Conservation (phyloP, 2,113 vertebrate species). For the Chaetops frenatus region DNA sequence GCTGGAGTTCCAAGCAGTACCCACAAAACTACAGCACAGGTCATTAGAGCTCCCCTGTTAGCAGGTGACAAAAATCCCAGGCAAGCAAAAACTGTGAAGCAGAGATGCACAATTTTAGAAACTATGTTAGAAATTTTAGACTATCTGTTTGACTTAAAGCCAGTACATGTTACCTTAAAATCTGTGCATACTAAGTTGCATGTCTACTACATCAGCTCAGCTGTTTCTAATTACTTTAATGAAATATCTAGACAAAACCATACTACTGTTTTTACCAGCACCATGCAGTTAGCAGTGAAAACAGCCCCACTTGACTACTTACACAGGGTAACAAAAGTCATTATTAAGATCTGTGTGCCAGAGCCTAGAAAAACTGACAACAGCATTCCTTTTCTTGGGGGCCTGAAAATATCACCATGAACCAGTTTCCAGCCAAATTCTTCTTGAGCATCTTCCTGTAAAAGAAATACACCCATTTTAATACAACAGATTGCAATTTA, state of each 20-base stretch:
- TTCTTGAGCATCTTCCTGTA: conserved; percentile 89
- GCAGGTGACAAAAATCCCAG: conserved; percentile 93
- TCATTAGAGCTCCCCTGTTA: conserved; percentile 97
- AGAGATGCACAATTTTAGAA: background rate
- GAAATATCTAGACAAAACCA: background rate
- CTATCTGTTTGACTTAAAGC: background rate
- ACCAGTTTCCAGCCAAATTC: conserved; percentile 91
- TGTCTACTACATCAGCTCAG: background rate
- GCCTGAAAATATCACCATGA: conserved; percentile 81
- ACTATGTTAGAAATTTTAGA: background rate
- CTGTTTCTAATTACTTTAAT: background rate
- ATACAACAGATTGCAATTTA: background rate
- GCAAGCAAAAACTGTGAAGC: conserved; percentile 84
- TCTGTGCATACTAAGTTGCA: background rate
- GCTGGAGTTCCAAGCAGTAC: conserved; percentile 88
- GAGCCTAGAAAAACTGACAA: conserved; percentile 95
- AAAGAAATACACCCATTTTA: conserved; percentile 53
- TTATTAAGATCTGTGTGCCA: conserved; percentile 96
- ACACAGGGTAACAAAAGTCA: conserved; percentile 99
- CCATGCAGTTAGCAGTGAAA: background rate
- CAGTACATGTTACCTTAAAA: background rate
- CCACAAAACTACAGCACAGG: conserved; percentile 96
- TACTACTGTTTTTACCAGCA: background rate
- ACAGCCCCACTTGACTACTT: conserved; percentile 61
- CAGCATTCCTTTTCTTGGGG: conserved; percentile 93